phyloP scores from a whole-genome alignment of 1,140 invertebrate genomes.

The Mycetomoellerius zeteki region DNA sequence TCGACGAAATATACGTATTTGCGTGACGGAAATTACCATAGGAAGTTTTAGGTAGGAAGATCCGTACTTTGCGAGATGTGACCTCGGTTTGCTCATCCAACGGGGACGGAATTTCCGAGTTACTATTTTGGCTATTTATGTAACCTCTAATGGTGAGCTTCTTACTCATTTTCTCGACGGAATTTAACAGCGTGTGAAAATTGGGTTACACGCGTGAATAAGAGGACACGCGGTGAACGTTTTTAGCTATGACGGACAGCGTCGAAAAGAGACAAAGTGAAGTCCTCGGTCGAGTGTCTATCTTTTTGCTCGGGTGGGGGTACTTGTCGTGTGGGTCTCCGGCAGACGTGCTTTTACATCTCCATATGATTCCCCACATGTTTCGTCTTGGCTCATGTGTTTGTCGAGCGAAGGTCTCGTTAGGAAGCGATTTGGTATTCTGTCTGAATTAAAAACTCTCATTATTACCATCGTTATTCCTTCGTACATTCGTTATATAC shows the following conservation, averaged over 20 bases:
- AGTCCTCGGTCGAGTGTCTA: slow-evolving; percentile 14
- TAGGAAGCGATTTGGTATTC: slow-evolving; percentile 11
- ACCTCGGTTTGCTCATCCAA: neutral
- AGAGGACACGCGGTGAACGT: slow-evolving; percentile 33
- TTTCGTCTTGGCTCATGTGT: slow-evolving; percentile 7
- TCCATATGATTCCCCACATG: slow-evolving; percentile 46
- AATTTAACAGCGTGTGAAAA: slow-evolving; percentile 55
- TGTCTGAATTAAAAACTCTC: slow-evolving; percentile 17
- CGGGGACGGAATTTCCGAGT: neutral
- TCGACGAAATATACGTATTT: slow-evolving; percentile 5
- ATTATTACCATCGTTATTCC: neutral
- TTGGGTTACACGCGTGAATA: slow-evolving; percentile 48
- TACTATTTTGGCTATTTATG: slow-evolving; percentile 3
- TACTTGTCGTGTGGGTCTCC: slow-evolving; percentile 13
- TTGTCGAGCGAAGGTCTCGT: slow-evolving; percentile 6
- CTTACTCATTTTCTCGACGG: slow-evolving; percentile 30
- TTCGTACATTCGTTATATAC: neutral
- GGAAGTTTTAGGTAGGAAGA: neutral
- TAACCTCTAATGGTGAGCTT: slow-evolving; percentile 3
- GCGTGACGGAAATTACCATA: slow-evolving; percentile 36
- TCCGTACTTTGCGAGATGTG: neutral
- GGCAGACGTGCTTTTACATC: neutral
- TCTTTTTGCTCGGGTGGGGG: slow-evolving; percentile 46
- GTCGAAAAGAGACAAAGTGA: slow-evolving; percentile 21
- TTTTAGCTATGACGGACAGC: slow-evolving; percentile 47